A percentile compares a stretch with the other conserved stretches of the same genome.
phyloP scores from a whole-genome alignment of 2,888 invertebrate species.

The Patella pellucida region DNA sequence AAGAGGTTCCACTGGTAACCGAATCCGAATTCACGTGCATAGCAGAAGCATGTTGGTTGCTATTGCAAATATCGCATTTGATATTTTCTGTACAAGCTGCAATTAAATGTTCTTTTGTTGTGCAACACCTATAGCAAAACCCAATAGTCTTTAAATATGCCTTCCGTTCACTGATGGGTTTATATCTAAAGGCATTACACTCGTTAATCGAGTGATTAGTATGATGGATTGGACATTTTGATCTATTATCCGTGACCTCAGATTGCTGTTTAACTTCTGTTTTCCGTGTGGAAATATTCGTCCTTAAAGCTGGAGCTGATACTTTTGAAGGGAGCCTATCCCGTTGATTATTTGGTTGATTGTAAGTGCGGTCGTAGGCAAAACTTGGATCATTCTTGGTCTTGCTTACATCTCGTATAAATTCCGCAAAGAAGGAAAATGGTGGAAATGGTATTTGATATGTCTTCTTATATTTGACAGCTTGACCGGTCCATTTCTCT shows the following conservation, averaged over 20 bases:
- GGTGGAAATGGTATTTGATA: constrained; percentile 20
- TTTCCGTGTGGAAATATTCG: background rate
- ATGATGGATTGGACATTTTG: background rate
- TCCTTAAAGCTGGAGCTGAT: background rate
- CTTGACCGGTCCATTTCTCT: constrained; percentile 27
- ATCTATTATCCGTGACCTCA: background rate
- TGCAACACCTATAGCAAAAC: background rate
- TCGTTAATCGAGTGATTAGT: background rate
- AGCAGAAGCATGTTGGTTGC: background rate
- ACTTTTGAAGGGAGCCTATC: background rate
- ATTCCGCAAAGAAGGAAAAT: constrained; percentile 19
- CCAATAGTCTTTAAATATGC: background rate
- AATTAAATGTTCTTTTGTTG: background rate
- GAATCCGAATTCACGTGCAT: background rate
- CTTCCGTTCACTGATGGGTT: background rate
- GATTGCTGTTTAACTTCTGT: background rate
- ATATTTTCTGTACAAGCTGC: background rate
- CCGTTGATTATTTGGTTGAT: background rate
- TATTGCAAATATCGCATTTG: background rate
- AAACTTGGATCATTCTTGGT: constrained; percentile 23
- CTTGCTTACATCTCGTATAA: constrained; percentile 12
- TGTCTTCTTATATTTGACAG: constrained; percentile 16
- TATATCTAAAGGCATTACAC: background rate
- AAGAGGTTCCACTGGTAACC: background rate
- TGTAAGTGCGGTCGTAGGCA: constrained; percentile 1